Evolutionary conservation across 2,113 vertebrate genomes (phyloP), one percentile per base, ranked within the genome.

Genomic region (Carettochelys insculpta): DNA sequence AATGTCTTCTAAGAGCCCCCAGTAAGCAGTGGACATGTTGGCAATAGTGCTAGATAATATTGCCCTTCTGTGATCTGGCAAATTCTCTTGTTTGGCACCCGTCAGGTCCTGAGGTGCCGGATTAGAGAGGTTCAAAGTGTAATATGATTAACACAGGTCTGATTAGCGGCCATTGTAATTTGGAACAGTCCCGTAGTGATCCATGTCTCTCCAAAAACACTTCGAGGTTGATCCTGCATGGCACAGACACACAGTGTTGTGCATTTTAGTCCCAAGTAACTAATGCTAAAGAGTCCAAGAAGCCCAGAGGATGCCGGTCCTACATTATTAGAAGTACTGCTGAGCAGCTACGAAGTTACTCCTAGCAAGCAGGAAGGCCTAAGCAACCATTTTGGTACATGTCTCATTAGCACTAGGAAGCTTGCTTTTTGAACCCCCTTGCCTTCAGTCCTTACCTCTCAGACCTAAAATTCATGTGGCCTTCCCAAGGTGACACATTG

Each of bases 251-350:
- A 31, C 22, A 88, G 9, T 34, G 52, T 7, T 31, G 61, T 58
- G 13, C 1, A 0, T 75, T 19, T 0, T 0, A 56, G 77, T 53
- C n/a, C 73, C 31, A 34, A 6, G 19, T 77, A 88, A 79, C 45
- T 0, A 0, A 77, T 2, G 0, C 13, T 11, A 20, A 79, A 24
- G 29, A 38, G 22, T 7, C 14, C 41, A 51, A 51, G 22, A 24
- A 27, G 13, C 77, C 53, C 8, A 34, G 77, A 51, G n/a, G 51
- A 54, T 54, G n/a, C 7, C 48, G 25, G 50, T 11, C 6, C 11
- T 38, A 50, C 34, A 27, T 73, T 43, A 73, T 73, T 41, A 43
- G 38, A 45, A 45, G 71, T 73, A 73, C 12, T 73, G 71, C 12
- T 8, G 25, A 41, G 11, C 24, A 16, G 24, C 61, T 16, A 38